A percentile compares a stretch with the other conserved stretches of the same genome.
These are phyloP conservation scores for Campoplex capitator DNA, from an alignment of 2,888 invertebrate genomes.

Conservation along the genomic window DNA sequence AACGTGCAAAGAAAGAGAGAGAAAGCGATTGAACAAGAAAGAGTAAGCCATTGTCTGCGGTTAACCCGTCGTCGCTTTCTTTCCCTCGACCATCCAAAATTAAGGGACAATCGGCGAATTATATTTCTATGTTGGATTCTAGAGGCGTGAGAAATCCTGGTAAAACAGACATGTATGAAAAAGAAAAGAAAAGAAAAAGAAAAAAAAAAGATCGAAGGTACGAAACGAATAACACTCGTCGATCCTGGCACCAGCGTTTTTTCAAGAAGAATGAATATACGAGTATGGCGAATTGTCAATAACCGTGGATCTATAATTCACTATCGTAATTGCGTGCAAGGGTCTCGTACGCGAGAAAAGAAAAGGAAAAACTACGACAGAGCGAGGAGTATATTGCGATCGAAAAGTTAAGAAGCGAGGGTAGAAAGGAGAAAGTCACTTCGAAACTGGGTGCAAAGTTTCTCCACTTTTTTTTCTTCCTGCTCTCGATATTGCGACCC, in stretches of 20 bases:
- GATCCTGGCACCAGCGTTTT: background rate
- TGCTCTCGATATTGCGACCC: constrained; percentile 29
- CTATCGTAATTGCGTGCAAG: constrained; percentile 77
- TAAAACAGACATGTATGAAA: constrained; percentile 50
- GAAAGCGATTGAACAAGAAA: constrained; percentile 1
- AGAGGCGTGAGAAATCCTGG: constrained; percentile 67
- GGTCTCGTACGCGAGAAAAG: constrained; percentile 51
- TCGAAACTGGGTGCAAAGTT: constrained; percentile 21
- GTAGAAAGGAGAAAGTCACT: constrained; percentile 24
- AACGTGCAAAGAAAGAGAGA: constrained; percentile 44
- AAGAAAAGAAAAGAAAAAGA: background rate
- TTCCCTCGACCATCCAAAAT: constrained; percentile 75
- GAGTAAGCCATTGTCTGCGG: constrained; percentile 80
- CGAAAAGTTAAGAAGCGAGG: constrained; percentile 42
- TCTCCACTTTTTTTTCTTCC: constrained; percentile 15
- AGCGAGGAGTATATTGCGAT: constrained; percentile 32
- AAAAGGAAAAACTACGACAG: constrained; percentile 50
- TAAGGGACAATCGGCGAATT: constrained; percentile 75
- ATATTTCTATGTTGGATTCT: constrained; percentile 64
- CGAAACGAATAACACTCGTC: constrained; percentile 16
- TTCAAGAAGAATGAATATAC: constrained; percentile 21
- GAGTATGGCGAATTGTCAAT: constrained; percentile 36
- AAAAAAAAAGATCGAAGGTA: constrained; percentile 12
- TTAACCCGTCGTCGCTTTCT: constrained; percentile 79
- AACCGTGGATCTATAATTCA: constrained; percentile 81